A percentile compares a stretch with the other conserved stretches of the same genome.
phyloP scores from a whole-genome alignment of 2,797 vertebrate genomes.

The Urocyon cinereoargenteus region DNA sequence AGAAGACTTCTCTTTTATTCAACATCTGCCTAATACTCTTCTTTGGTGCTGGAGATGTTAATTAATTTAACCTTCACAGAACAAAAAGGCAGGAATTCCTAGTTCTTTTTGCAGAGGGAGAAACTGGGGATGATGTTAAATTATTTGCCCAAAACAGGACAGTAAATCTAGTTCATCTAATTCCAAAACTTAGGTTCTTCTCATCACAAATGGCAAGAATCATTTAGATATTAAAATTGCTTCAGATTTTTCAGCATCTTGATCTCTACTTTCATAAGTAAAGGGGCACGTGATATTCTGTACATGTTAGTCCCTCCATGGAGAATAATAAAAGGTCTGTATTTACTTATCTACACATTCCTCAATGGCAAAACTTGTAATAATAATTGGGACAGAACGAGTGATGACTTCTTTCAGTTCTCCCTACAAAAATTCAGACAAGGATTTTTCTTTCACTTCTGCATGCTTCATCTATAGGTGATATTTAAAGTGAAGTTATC shows the following conservation, averaged over 20 bases:
- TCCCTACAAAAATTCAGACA: not conserved
- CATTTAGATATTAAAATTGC: slow-evolving; percentile 23
- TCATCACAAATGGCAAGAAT: not conserved
- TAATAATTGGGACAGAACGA: not conserved
- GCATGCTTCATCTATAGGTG: not conserved
- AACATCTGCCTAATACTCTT: not conserved
- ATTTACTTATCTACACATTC: not conserved
- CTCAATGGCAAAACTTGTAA: not conserved
- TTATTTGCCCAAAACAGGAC: not conserved
- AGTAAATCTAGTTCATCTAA: not conserved
- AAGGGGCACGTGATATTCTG: not conserved
- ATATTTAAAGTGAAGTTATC: slow-evolving; percentile 63
- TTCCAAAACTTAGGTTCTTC: not conserved
- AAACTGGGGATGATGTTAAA: not conserved
- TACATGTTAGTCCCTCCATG: not conserved
- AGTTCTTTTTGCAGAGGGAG: not conserved
- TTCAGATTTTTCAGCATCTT: not conserved
- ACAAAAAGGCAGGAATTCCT: not conserved
- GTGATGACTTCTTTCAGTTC: not conserved
- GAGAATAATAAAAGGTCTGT: not conserved
- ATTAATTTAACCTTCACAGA: not conserved
- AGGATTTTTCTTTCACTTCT: not conserved
- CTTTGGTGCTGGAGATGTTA: not conserved
- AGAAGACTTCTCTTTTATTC: not conserved
- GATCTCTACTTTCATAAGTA: not conserved